Evolutionary conservation across 2,113 vertebrate genomes (phyloP).

Genomic region (Ariopsis seemanni): DNA sequence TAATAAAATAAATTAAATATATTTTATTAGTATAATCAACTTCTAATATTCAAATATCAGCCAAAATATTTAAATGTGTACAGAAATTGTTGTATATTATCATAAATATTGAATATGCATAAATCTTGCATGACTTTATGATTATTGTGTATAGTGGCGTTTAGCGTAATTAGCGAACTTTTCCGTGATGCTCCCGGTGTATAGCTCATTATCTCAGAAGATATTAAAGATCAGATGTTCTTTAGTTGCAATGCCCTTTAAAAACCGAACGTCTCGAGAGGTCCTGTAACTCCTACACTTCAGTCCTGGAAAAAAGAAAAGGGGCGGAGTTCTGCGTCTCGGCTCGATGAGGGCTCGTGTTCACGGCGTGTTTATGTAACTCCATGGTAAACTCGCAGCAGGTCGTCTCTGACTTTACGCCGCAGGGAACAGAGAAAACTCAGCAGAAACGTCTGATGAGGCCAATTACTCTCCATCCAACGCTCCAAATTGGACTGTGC

Average conservation of each 20-base stretch:
- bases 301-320: neutral
- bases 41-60: neutral
- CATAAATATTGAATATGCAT: neutral
- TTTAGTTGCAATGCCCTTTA: too few species aligned
- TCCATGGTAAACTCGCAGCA: conserved; percentile 23
- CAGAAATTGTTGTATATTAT: neutral
- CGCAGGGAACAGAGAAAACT: conserved; percentile 5
- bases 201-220: neutral
- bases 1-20: too few species aligned
- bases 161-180: neutral
- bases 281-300: neutral
- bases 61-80: neutral
- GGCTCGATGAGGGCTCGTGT: conserved; percentile 18
- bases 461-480: conserved; percentile 49
- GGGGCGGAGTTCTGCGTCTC: neutral
- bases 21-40: neutral
- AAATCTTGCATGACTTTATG: neutral
- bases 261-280: neutral
- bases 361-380: conserved; percentile 33
- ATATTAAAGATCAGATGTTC: neutral
- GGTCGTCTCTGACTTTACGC: conserved; percentile 1
- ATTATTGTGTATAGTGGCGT: neutral
- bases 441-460: conserved; percentile 40
- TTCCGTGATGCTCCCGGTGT: neutral
- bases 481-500: conserved; percentile 18